A percentile compares a stretch with the other conserved stretches of the same genome.
Conservation (phyloP, 2,113 vertebrate species). For the Erythrocercus mccallii region DNA sequence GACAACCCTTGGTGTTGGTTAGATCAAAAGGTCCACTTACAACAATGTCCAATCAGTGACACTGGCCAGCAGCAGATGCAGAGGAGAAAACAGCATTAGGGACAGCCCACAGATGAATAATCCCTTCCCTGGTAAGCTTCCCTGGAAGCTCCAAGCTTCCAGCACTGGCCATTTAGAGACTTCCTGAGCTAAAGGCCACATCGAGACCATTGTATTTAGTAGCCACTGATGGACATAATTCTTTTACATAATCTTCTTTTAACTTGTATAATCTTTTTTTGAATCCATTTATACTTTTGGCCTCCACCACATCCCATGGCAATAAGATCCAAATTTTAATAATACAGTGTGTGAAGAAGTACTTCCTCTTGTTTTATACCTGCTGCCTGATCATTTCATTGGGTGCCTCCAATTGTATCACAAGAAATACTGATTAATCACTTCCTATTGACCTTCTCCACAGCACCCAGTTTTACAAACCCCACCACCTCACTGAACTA, state of each 20-base stretch:
- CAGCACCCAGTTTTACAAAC: not conserved
- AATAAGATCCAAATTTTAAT: constrained; percentile 1
- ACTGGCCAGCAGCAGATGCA: not conserved
- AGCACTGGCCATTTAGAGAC: not conserved
- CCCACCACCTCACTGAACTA: not conserved
- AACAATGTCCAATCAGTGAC: not conserved
- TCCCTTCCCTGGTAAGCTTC: not conserved
- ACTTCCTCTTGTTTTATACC: constrained; percentile 3
- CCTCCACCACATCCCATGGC: not conserved
- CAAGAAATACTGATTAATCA: not conserved
- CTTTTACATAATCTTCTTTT: not conserved
- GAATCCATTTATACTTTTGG: not conserved
- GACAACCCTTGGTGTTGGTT: not conserved
- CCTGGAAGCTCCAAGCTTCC: not conserved
- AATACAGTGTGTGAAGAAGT: not conserved
- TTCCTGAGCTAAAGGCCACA: not conserved
- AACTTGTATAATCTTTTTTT: not conserved
- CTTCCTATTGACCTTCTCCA: not conserved
- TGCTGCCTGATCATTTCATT: not conserved
- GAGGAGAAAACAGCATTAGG: not conserved
- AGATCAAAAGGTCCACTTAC: not conserved
- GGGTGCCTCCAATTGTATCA: not conserved
- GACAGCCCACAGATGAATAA: not conserved
- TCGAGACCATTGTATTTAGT: constrained; percentile 10
- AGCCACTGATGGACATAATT: not conserved